Conservation (phyloP, 2,797 vertebrate genomes). For the Pipistrellus pipistrellus region DNA sequence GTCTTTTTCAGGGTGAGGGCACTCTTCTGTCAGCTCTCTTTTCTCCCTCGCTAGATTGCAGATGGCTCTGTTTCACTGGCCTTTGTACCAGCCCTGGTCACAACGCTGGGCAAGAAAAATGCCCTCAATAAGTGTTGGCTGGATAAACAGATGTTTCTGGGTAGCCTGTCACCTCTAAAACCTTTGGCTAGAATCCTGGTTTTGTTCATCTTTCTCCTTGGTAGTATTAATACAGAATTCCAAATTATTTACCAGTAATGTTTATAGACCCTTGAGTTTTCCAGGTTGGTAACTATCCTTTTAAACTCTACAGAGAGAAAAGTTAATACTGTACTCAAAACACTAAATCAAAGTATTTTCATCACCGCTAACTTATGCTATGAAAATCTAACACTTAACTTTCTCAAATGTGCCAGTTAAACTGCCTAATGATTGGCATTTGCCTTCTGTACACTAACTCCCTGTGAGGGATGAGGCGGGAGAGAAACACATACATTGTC, state of each 20-base stretch:
- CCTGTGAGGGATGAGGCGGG: not conserved
- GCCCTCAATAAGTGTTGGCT: not conserved
- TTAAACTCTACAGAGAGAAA: conserved; percentile 47
- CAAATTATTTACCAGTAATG: conserved; percentile 49
- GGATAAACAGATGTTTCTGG: conserved; percentile 28
- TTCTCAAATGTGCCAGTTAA: conserved; percentile 40
- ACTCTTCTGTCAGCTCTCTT: not conserved
- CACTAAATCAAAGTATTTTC: conserved; percentile 14
- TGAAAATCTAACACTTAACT: not conserved
- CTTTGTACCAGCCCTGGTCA: not conserved
- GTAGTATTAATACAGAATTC: conserved; percentile 32
- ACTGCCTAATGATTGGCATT: not conserved
- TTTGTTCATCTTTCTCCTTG: conserved; percentile 52
- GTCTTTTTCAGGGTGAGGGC: not conserved
- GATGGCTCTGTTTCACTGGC: not conserved
- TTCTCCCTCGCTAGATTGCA: not conserved
- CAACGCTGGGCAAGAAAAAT: conserved; percentile 28
- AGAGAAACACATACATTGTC: not conserved
- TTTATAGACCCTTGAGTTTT: conserved; percentile 27
- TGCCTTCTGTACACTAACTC: not conserved
- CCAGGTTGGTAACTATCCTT: conserved; percentile 37
- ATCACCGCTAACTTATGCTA: not conserved
- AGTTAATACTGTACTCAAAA: conserved; percentile 18
- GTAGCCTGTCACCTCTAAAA: too few relatives aligned
- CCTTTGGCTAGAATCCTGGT: not conserved